These are phyloP conservation scores for Netelia virgata DNA, from an alignment of 2,888 invertebrate species.

Conservation along the genomic window DNA sequence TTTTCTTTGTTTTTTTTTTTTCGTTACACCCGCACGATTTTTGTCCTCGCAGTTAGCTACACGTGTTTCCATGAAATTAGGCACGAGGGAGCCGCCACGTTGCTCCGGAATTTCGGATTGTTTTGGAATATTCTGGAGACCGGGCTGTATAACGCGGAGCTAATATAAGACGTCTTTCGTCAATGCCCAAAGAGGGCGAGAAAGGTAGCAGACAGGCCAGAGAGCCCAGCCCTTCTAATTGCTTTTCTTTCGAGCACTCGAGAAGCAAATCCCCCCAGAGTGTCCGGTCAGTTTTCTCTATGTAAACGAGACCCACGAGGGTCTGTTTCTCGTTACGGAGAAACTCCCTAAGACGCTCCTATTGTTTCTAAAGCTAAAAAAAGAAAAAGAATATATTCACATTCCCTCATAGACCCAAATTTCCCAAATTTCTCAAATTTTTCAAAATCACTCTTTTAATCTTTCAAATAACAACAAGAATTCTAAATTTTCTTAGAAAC, in stretches of 20 bases:
- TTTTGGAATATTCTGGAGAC: background rate
- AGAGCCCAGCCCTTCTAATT: conserved; percentile 36
- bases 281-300: conserved; percentile 34
- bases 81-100: background rate
- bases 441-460: background rate
- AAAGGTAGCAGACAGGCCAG: conserved; percentile 6
- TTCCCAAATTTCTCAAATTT: no score
- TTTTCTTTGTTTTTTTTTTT: background rate
- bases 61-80: conserved; percentile 40
- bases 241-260: conserved; percentile 51
- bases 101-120: conserved; percentile 30
- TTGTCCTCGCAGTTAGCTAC: conserved; percentile 18
- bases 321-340: conserved; percentile 28
- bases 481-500: background rate
- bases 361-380: conserved; percentile 30
- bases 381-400: conserved; percentile 3
- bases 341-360: background rate
- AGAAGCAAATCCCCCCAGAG: conserved; percentile 50
- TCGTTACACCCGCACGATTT: background rate
- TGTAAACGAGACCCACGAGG: conserved; percentile 19
- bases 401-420: background rate
- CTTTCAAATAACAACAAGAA: background rate
- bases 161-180: background rate
- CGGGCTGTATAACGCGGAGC: conserved; percentile 1
- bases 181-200: background rate